Evolutionary conservation across 2,888 invertebrate genomes (phyloP).

Genomic region (Perdita meconis): DNA sequence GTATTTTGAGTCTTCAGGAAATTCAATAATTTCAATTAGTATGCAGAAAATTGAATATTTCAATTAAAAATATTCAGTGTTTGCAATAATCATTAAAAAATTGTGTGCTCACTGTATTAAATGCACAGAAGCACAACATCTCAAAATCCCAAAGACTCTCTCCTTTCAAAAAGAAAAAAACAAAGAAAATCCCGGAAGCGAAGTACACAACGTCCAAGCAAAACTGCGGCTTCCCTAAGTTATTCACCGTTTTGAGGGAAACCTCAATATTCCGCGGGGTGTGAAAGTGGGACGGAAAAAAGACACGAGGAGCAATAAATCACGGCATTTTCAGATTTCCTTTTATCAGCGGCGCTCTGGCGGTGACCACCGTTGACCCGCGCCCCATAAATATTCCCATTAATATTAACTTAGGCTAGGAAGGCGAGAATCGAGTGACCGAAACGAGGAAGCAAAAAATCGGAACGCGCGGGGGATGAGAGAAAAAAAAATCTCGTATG

Average conservation of each 20-base stretch:
- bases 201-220: constrained; percentile 18
- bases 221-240: constrained; percentile 72
- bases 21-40: no score
- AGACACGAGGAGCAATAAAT: constrained; percentile 76
- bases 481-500: constrained; percentile 81
- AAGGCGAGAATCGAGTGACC: constrained; percentile 75
- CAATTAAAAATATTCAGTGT: no score
- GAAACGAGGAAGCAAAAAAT: constrained; percentile 67
- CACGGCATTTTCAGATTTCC: constrained; percentile 83
- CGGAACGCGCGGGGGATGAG: constrained; percentile 39
- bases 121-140: no score
- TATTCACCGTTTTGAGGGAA: constrained; percentile 80
- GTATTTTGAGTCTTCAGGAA: no score
- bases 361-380: constrained; percentile 76
- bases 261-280: constrained; percentile 57
- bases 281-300: no score
- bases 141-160: no score
- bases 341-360: constrained; percentile 80
- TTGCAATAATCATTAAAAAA: no score
- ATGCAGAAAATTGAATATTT: no score
- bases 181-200: background rate
- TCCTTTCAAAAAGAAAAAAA: no score
- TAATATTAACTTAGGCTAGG: constrained; percentile 84
- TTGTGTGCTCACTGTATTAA: no score
- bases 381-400: constrained; percentile 84